Conservation (phyloP, 2,797 vertebrate species). For the Graptemys geographica region DNA sequence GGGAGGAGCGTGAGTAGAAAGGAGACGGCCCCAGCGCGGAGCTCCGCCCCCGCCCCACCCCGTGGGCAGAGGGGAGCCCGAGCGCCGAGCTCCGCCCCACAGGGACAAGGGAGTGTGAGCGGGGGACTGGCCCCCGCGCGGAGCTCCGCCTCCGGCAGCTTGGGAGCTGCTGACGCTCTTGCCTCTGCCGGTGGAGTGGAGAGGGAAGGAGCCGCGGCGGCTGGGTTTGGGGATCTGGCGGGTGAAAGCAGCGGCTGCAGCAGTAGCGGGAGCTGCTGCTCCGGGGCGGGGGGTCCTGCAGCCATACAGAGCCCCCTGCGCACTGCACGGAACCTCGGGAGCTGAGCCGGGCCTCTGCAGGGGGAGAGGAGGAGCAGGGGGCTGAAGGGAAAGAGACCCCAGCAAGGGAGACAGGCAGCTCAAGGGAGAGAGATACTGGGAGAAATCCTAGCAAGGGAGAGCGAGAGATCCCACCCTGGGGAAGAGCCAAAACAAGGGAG, state of each 20-base stretch:
- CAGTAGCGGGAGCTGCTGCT: background rate
- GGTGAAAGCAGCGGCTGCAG: background rate
- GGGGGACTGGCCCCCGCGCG: background rate
- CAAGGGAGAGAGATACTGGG: background rate
- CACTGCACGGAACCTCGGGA: background rate
- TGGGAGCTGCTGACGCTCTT: background rate
- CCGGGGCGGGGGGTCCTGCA: background rate
- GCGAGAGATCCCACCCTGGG: background rate
- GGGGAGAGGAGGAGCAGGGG: background rate
- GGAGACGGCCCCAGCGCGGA: rapidly evolving
- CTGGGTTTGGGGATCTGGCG: background rate
- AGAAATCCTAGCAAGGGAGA: background rate
- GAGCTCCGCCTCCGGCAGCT: background rate
- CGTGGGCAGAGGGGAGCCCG: no score
- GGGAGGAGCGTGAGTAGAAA: background rate
- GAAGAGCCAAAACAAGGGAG: background rate
- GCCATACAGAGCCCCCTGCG: background rate
- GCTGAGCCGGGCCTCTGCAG: conserved; percentile 13
- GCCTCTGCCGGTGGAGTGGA: background rate
- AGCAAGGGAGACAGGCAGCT: background rate
- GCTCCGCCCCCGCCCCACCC: background rate
- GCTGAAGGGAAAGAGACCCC: background rate
- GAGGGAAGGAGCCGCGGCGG: background rate
- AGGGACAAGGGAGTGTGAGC: background rate
- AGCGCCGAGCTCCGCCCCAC: background rate